Base-by-base conservation (phyloP, 2,113 vertebrate species). In the Istiophorus platypterus region DNA sequence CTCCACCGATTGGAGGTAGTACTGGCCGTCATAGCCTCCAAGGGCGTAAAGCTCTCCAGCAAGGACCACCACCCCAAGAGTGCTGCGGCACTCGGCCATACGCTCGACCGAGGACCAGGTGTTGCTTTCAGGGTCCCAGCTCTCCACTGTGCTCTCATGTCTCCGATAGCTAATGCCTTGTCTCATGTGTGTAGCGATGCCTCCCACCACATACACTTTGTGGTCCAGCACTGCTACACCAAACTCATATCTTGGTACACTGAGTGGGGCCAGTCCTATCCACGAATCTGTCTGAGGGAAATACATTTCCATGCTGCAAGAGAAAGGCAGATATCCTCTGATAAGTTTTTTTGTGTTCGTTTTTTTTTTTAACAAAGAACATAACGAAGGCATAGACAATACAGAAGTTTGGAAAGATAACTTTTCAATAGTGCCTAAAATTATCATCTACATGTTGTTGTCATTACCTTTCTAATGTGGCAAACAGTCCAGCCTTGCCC, bases 211-310 rank as follows among this genome's bases (percentile, higher is more conserved):
- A 1, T 97, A 99, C 1, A 99, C 94, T 75, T 98, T 98, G 95
- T 99, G 97, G 87, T 99, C 96, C 79, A 99, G 96, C 54, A 97
- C 97, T 0, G 97, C 98, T 20, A 99, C 94, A 3, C 98, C 98
- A 41, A 99, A 99, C 79, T 99, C 98, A 39, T 97, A 98, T 62
- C 98, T 97, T 1, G 98, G 97, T 71, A 97, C 97, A 67, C 95
- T 96, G 7, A 99, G 95, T 0, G 98, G 98, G 5, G 98, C 98
- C 90, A 99, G 95, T 42, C 97, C 97, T 31, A 99, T 99, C 98
- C 98, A 99, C 1, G 98, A 98, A 90, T 99, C 98, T 0, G 96
- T 99, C 92, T 99, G 97, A 26, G 98, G 98, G 87, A 99, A 99
- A 82, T 98, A 99, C 98, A 99, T 99, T 92, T 99, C 98, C 94